A percentile compares a stretch with the other conserved stretches of the same genome.
phyloP scores from a whole-genome alignment of 1,140 invertebrate species.

The Sesamia nonagrioides region DNA sequence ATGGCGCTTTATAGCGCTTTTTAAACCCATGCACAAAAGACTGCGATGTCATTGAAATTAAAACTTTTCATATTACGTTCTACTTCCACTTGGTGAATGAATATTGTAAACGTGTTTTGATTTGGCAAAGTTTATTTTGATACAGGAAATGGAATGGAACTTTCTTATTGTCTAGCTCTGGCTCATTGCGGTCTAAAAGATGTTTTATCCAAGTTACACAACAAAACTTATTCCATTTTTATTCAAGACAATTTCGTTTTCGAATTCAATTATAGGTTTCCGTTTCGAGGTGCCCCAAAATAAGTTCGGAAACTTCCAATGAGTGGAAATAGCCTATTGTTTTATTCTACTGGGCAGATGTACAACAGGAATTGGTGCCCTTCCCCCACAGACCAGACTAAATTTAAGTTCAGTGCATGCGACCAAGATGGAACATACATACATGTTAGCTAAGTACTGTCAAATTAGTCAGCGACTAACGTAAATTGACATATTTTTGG shows the following conservation, averaged over 20 bases:
- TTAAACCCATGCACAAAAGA: slow-evolving; percentile 7
- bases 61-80: slow-evolving; percentile 27
- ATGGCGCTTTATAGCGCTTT: slow-evolving; percentile 38
- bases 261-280: slow-evolving; percentile 22
- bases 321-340: not conserved
- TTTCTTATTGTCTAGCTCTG: slow-evolving; percentile 10
- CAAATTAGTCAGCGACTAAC: too few species aligned
- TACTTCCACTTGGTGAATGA: slow-evolving; percentile 21
- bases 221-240: not conserved
- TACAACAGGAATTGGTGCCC: too few species aligned
- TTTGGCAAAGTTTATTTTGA: slow-evolving; percentile 13
- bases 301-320: not conserved
- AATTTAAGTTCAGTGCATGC: too few species aligned
- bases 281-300: not conserved
- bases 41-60: slow-evolving; percentile 41
- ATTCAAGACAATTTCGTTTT: slow-evolving; percentile 18
- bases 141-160: slow-evolving; percentile 20
- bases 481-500: too few species aligned
- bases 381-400: too few species aligned
- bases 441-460: too few species aligned
- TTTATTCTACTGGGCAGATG: not conserved
- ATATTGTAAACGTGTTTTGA: slow-evolving; percentile 27
- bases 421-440: too few species aligned
- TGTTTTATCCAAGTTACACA: slow-evolving; percentile 11
- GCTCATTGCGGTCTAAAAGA: slow-evolving; percentile 22